Conservation (phyloP, 2,113 vertebrate species). For the Tragelaphus strepsiceros region DNA sequence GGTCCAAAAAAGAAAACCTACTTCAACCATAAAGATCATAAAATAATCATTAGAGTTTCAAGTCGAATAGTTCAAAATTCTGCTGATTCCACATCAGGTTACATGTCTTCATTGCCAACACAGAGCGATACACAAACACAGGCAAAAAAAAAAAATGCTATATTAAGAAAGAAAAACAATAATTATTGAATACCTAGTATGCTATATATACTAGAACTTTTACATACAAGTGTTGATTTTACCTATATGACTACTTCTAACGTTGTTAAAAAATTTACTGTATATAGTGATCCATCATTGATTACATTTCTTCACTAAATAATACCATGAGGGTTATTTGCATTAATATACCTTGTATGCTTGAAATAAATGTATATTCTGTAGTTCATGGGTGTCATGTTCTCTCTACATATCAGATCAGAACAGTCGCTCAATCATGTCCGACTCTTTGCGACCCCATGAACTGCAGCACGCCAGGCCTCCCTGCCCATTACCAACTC, state of each 20-base stretch:
- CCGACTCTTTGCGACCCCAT: too few species aligned
- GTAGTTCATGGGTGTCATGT: neutral
- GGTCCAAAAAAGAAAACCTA: neutral
- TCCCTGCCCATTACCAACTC: too few species aligned
- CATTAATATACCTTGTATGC: neutral
- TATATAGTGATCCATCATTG: too few species aligned
- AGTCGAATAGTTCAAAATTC: neutral
- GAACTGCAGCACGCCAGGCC: too few species aligned
- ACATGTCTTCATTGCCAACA: neutral
- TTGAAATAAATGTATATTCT: neutral
- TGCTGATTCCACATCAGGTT: neutral
- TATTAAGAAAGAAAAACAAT: neutral
- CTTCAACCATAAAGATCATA: neutral
- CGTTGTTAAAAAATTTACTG: neutral
- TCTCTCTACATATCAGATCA: neutral
- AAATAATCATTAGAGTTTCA: neutral
- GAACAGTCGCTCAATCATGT: too few species aligned
- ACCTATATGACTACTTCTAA: neutral
- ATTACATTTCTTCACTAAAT: too few species aligned
- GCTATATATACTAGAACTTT: neutral
- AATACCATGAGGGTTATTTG: neutral
- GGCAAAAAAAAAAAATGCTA: neutral
- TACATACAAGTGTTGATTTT: neutral
- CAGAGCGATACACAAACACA: neutral
- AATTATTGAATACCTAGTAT: neutral